Evolutionary conservation across 2,797 vertebrate genomes (phyloP).

Genomic region (Enteromius thamalakanensis): DNA sequence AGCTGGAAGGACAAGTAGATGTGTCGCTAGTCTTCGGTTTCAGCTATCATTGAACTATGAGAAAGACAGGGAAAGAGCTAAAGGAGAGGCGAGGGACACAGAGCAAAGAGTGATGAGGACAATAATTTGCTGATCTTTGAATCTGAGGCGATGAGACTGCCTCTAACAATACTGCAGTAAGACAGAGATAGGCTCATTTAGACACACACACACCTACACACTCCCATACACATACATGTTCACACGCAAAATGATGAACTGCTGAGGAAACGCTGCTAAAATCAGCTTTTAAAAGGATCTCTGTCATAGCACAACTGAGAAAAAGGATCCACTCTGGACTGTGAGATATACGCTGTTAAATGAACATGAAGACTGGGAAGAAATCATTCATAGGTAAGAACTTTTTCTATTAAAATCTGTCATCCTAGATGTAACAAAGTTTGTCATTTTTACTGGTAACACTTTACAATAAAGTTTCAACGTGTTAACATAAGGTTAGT

Average conservation of each 20-base stretch:
- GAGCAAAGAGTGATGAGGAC: constrained; percentile 56
- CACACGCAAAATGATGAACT: constrained; percentile 26
- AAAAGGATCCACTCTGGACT: constrained; percentile 17
- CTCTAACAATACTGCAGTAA: constrained; percentile 58
- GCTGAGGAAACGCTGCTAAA: constrained; percentile 9
- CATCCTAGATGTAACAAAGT: constrained; percentile 1
- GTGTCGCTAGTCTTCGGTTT: constrained; percentile 70
- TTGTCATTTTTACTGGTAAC: not conserved
- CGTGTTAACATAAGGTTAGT: not conserved
- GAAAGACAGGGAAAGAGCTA: constrained; percentile 21
- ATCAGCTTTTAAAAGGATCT: constrained; percentile 16
- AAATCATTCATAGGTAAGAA: constrained; percentile 79
- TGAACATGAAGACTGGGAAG: constrained; percentile 77
- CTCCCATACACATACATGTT: constrained; percentile 26
- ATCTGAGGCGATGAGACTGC: constrained; percentile 54
- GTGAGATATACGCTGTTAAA: constrained; percentile 21
- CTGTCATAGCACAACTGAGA: not conserved
- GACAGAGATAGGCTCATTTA: constrained; percentile 6
- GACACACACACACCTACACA: constrained; percentile 30
- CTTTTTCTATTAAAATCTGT: constrained; percentile 45
- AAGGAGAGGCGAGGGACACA: constrained; percentile 12
- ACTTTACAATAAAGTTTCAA: not conserved
- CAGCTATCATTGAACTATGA: constrained; percentile 56
- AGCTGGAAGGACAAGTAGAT: constrained; percentile 62
- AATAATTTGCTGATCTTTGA: constrained; percentile 58